These are phyloP conservation scores for Diprion similis DNA, from an alignment of 1,140 invertebrate species.

Conservation along the genomic window DNA sequence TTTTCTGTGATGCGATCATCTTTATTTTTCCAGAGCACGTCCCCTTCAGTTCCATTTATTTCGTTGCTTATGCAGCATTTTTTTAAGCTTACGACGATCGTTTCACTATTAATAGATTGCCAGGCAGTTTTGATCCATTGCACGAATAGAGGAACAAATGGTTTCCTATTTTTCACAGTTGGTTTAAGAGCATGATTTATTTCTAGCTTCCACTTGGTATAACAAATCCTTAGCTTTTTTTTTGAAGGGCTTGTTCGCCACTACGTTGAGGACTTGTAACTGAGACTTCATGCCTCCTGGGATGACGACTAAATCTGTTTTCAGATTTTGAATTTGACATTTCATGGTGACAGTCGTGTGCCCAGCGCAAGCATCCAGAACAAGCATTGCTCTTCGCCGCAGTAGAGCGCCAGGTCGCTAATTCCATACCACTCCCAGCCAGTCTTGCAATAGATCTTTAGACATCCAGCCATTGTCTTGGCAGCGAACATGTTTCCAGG, in stretches of 20 bases:
- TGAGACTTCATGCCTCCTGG: constrained; percentile 36
- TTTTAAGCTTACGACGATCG: no score
- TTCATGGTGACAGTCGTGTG: constrained; percentile 23
- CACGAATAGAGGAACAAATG: constrained; percentile 7
- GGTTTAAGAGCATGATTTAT: constrained; percentile 10
- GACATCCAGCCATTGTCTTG: constrained; percentile 29
- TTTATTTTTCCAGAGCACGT: background rate
- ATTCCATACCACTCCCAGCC: constrained; percentile 24
- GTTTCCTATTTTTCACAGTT: constrained; percentile 22
- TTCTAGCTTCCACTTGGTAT: constrained; percentile 20
- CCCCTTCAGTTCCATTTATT: constrained; percentile 8
- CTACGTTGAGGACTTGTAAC: constrained; percentile 37
- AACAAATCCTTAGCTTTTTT: constrained; percentile 1
- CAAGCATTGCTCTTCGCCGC: constrained; percentile 20
- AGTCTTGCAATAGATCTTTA: constrained; percentile 24
- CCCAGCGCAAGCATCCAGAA: constrained; percentile 22
- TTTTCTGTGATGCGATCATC: background rate
- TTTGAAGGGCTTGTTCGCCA: constrained; percentile 20
- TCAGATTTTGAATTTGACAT: constrained; percentile 11
- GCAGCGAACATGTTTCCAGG: constrained; percentile 18
- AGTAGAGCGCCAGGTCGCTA: constrained; percentile 22
- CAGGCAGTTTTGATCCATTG: no score
- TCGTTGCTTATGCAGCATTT: constrained; percentile 23
- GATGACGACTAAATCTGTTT: constrained; percentile 27
- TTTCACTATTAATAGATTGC: no score